These are phyloP conservation scores for Probosciger aterrimus DNA, from an alignment of 2,113 vertebrate species.

Conservation along the genomic window DNA sequence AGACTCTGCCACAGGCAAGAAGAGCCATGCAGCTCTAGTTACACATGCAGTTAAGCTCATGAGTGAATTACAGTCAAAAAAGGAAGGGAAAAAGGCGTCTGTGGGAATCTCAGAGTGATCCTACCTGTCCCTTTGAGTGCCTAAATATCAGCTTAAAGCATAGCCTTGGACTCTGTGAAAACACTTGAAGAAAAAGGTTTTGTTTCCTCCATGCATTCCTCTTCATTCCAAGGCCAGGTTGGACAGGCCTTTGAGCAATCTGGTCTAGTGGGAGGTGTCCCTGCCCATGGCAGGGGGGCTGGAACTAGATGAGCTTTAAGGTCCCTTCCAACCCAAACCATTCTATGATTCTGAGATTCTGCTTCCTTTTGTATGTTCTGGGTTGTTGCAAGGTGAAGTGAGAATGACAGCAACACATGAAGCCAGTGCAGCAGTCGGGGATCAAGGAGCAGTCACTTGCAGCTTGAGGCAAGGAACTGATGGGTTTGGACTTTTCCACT, in stretches of 20 bases:
- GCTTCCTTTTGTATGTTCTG: not conserved
- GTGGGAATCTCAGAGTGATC: not conserved
- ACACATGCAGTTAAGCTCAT: not conserved
- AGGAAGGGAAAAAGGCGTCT: not conserved
- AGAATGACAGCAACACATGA: fast-evolving
- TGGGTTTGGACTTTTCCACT: not conserved
- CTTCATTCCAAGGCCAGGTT: not conserved
- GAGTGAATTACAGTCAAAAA: not conserved
- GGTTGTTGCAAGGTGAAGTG: not conserved
- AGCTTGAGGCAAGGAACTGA: not conserved
- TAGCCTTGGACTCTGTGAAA: not conserved
- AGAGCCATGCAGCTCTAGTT: not conserved
- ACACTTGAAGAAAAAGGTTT: fast-evolving
- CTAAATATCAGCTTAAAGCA: not conserved
- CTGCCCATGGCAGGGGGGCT: no score
- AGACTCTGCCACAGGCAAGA: not conserved
- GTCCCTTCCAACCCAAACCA: no score
- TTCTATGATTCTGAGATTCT: not conserved
- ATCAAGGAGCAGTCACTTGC: not conserved
- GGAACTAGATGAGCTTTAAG: no score
- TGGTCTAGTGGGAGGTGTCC: no score
- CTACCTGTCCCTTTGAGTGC: not conserved
- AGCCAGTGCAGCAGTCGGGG: not conserved
- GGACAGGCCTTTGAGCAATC: no score
- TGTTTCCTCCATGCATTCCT: not conserved